These are phyloP conservation scores for Mimas tiliae DNA, from an alignment of 2,888 invertebrate species.

Conservation along the genomic window DNA sequence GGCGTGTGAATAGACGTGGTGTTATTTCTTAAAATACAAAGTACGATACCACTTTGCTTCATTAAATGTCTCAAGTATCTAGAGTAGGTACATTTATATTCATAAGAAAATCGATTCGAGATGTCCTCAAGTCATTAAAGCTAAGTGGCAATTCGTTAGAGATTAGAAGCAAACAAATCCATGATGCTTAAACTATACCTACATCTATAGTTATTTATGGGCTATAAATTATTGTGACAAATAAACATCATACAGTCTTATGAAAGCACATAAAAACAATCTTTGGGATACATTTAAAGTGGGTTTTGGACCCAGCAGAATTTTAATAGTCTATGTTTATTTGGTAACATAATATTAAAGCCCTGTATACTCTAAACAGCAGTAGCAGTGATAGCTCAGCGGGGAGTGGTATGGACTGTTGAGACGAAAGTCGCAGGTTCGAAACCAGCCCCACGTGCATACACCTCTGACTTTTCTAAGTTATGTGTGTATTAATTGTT, in stretches of 20 bases:
- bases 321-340: too few species aligned
- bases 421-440: too few species aligned
- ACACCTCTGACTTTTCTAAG: too few species aligned
- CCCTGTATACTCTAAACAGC: neutral
- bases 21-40: conserved; percentile 7
- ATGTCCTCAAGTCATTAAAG: neutral
- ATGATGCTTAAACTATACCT: neutral
- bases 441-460: too few species aligned
- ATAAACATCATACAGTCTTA: too few species aligned
- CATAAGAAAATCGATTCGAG: neutral
- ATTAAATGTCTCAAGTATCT: neutral
- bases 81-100: neutral
- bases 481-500: too few species aligned
- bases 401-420: too few species aligned
- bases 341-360: neutral
- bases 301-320: too few species aligned
- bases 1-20: neutral
- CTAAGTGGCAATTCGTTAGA: neutral
- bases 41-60: conserved; percentile 4
- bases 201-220: neutral
- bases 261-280: neutral
- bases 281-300: too few species aligned
- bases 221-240: neutral
- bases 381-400: too few species aligned
- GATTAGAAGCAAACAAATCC: neutral